phyloP scores from a whole-genome alignment of 2,113 vertebrate species.

The Rutilus rutilus region DNA sequence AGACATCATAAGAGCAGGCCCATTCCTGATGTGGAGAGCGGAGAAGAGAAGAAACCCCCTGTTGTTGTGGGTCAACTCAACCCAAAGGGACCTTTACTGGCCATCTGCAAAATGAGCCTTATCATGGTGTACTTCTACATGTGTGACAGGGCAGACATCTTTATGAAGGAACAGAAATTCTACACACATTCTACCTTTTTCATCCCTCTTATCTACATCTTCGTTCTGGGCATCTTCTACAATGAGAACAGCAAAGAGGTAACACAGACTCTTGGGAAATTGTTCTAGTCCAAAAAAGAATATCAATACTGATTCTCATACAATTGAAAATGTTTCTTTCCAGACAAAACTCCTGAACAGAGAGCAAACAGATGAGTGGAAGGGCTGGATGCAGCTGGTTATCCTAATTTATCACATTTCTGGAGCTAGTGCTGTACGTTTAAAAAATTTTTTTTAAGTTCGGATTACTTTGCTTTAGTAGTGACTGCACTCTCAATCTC shows the following conservation, averaged over 20 bases:
- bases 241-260: slow-evolving; percentile 96
- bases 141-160: slow-evolving; percentile 93
- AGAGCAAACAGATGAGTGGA: slow-evolving; percentile 99
- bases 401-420: slow-evolving; percentile 99
- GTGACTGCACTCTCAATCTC: not conserved
- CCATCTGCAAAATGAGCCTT: slow-evolving; percentile 89
- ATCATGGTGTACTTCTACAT: slow-evolving; percentile 99
- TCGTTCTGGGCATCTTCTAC: slow-evolving; percentile 95
- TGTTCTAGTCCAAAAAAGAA: not conserved
- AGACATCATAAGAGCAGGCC: slow-evolving; percentile 81
- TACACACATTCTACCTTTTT: slow-evolving; percentile 97
- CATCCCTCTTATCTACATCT: slow-evolving; percentile 92
- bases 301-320: not conserved
- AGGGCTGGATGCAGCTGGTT: slow-evolving; percentile 99
- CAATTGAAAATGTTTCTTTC: slow-evolving; percentile 6
- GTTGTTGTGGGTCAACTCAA: slow-evolving; percentile 70
- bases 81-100: slow-evolving; percentile 82
- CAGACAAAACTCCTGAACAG: slow-evolving; percentile 95
- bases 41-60: slow-evolving; percentile 91
- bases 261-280: slow-evolving; percentile 49
- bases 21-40: slow-evolving; percentile 86
- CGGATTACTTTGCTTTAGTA: not conserved
- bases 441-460: not conserved
- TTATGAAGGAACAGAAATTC: slow-evolving; percentile 99
- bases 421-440: slow-evolving; percentile 95